Percentiles rank a stretch among this genome's conserved stretches.
Conservation (phyloP, 2,888 invertebrate genomes). For the Bimastos eiseni region DNA sequence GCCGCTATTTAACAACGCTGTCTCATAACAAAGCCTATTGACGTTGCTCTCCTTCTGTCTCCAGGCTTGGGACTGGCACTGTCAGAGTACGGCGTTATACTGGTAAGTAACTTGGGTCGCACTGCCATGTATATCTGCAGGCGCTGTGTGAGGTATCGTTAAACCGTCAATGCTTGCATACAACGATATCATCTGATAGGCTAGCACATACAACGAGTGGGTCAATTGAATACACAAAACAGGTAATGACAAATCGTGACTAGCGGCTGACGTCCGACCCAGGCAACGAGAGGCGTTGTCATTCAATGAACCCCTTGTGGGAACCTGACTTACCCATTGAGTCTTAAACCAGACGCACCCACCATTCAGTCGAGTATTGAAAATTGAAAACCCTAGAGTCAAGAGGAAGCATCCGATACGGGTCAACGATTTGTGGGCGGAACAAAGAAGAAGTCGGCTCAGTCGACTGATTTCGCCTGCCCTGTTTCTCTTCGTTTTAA, state of each 20-base stretch:
- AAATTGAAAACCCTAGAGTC: not conserved
- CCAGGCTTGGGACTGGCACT: too few relatives aligned
- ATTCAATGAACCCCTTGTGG: not conserved
- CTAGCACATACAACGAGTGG: too few relatives aligned
- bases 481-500: not conserved
- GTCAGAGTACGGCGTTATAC: too few relatives aligned
- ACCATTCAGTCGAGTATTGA: not conserved
- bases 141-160: too few relatives aligned
- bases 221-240: not conserved
- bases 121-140: too few relatives aligned
- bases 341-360: not conserved
- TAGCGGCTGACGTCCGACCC: not conserved
- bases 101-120: too few relatives aligned
- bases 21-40: too few relatives aligned
- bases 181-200: too few relatives aligned
- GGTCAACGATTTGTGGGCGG: not conserved
- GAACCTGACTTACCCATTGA: not conserved
- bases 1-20: too few relatives aligned
- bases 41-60: too few relatives aligned
- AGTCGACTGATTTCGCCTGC: not conserved
- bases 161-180: too few relatives aligned
- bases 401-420: not conserved
- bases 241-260: not conserved
- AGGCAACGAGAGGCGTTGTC: not conserved
- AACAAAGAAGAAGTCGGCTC: not conserved